Evolutionary conservation across 37 sponge, comb jelly and placozoan species (phyloP).

Genomic region (Cladorhizidae sp.): DNA sequence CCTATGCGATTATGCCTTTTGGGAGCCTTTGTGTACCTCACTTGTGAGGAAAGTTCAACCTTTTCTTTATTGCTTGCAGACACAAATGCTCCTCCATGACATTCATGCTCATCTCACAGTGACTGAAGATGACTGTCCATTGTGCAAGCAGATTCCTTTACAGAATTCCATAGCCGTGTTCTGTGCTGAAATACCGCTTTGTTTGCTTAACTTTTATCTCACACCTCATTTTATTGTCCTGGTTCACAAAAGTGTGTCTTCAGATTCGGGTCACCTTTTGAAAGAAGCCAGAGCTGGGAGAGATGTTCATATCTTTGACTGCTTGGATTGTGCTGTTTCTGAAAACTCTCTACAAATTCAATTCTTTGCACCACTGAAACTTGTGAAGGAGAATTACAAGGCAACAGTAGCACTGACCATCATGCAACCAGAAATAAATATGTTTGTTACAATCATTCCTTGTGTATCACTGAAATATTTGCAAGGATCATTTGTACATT

Average conservation of each 20-base stretch:
- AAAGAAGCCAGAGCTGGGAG: background rate
- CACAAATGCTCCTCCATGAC: conserved; percentile 29
- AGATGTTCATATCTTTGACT: conserved; percentile 15
- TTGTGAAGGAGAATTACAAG: background rate
- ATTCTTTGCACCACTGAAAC: background rate
- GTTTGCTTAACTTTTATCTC: background rate
- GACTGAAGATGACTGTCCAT: conserved; percentile 21
- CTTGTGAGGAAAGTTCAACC: conserved; percentile 6
- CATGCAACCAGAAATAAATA: background rate
- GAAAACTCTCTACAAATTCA: background rate
- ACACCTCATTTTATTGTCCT: background rate
- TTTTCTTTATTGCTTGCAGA: conserved; percentile 22
- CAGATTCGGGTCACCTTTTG: background rate
- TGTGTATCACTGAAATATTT: background rate
- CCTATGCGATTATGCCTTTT: background rate
- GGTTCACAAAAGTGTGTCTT: background rate
- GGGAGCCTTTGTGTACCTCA: conserved; percentile 14
- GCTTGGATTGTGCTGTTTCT: background rate
- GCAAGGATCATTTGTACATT: background rate
- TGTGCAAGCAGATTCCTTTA: conserved; percentile 23
- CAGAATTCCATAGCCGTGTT: background rate
- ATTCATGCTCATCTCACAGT: conserved; percentile 43
- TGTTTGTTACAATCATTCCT: background rate
- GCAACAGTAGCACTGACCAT: background rate
- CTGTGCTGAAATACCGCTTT: background rate